A percentile compares a stretch with the other conserved stretches of the same genome.
phyloP scores from a whole-genome alignment of 2,888 invertebrate genomes.

The Galerucella nymphaeae region DNA sequence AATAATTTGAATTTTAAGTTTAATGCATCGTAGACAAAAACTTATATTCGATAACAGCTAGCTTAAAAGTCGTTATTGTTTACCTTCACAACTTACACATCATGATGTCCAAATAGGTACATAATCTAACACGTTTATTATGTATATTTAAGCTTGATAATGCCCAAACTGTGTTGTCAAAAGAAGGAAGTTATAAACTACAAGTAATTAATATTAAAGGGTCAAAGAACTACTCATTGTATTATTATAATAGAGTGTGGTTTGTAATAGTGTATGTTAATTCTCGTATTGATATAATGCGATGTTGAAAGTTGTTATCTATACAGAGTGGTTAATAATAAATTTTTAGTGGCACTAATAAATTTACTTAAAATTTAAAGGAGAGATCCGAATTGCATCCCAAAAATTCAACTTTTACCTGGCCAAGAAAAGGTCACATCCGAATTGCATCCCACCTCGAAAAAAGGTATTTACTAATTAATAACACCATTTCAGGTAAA shows the following conservation, averaged over 20 bases:
- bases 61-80: neutral
- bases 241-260: neutral
- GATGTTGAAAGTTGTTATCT: neutral
- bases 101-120: neutral
- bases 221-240: conserved; percentile 6
- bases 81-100: neutral
- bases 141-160: conserved; percentile 7
- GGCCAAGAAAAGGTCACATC: too few relatives aligned
- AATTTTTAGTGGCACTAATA: neutral
- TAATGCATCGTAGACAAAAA: too few relatives aligned
- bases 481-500: too few relatives aligned
- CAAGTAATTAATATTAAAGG: conserved; percentile 5
- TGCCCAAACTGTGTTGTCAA: conserved; percentile 13
- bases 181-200: conserved; percentile 28
- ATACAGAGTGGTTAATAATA: neutral
- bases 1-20: too few relatives aligned
- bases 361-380: too few relatives aligned
- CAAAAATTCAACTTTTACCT: too few relatives aligned
- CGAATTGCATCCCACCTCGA: too few relatives aligned
- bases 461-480: too few relatives aligned
- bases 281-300: neutral
- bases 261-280: neutral
- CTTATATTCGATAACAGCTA: too few relatives aligned
- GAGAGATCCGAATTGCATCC: too few relatives aligned
- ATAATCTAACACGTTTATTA: neutral